phyloP scores from a whole-genome alignment of 2,888 invertebrate genomes.

The Sarcophaga carnaria region DNA sequence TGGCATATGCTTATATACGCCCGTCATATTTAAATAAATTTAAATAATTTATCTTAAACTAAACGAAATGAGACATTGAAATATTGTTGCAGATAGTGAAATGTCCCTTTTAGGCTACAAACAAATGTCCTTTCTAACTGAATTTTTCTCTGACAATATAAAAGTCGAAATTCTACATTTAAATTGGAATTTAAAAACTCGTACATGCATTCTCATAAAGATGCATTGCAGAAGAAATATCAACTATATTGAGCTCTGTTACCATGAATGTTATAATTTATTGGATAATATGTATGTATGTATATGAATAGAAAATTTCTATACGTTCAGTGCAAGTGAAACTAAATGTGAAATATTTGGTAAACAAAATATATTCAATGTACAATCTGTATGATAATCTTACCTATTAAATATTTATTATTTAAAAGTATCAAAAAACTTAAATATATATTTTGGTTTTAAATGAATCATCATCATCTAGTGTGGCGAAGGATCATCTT shows the following conservation, averaged over 20 bases:
- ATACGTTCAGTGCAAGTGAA: neutral
- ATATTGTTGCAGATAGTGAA: too few species aligned
- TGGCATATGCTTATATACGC: too few species aligned
- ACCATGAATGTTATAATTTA: neutral
- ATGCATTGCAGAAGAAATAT: neutral
- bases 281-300: neutral
- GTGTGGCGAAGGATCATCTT: slow-evolving; percentile 27
- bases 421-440: slow-evolving; percentile 52
- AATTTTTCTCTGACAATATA: too few species aligned
- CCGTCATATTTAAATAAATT: too few species aligned
- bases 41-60: too few species aligned
- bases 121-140: too few species aligned
- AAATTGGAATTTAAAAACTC: too few species aligned
- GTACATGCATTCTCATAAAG: too few species aligned
- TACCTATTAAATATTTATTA: slow-evolving; percentile 59
- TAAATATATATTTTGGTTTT: slow-evolving; percentile 25
- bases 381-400: slow-evolving; percentile 23
- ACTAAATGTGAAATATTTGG: neutral
- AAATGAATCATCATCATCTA: slow-evolving; percentile 34
- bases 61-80: too few species aligned
- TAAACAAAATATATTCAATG: neutral
- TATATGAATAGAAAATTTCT: neutral
- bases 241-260: slow-evolving; percentile 35
- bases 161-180: too few species aligned
- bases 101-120: too few species aligned